A percentile compares a stretch with the other conserved stretches of the same genome.
Conservation (phyloP, 1,140 invertebrate genomes). For the Dendroctonus ponderosae region DNA sequence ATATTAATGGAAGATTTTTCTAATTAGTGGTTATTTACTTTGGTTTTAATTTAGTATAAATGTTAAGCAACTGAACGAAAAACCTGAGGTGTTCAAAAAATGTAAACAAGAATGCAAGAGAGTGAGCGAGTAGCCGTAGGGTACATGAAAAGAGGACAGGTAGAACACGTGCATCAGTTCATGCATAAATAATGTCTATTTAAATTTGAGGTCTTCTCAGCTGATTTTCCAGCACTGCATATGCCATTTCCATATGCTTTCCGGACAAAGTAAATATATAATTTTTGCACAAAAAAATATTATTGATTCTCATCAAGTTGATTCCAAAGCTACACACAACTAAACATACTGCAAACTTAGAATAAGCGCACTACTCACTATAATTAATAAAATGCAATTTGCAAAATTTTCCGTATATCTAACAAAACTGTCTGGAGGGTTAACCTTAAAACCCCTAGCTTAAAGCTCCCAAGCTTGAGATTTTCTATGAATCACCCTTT, state of each 20-base stretch:
- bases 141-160: conserved; percentile 34
- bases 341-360: no score
- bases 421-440: neutral
- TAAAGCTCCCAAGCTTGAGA: no score
- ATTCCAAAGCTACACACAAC: no score
- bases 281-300: no score
- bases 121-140: conserved; percentile 8
- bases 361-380: no score
- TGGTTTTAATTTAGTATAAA: no score
- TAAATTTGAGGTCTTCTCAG: conserved; percentile 30
- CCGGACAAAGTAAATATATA: neutral
- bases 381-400: conserved; percentile 4
- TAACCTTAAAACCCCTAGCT: conserved; percentile 21
- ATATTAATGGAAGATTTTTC: conserved; percentile 4
- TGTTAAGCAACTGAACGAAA: no score
- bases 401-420: no score
- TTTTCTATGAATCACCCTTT: no score
- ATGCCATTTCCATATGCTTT: neutral
- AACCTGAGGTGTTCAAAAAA: conserved; percentile 5
- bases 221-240: conserved; percentile 5
- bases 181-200: conserved; percentile 40
- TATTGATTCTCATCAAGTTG: no score
- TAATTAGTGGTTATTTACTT: no score
- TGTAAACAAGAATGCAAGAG: conserved; percentile 34
- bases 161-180: conserved; percentile 41